A percentile compares a stretch with the other conserved stretches of the same genome.
Evolutionary conservation across 2,888 invertebrate species (phyloP).

Genomic region (Drosophila meridionalis): DNA sequence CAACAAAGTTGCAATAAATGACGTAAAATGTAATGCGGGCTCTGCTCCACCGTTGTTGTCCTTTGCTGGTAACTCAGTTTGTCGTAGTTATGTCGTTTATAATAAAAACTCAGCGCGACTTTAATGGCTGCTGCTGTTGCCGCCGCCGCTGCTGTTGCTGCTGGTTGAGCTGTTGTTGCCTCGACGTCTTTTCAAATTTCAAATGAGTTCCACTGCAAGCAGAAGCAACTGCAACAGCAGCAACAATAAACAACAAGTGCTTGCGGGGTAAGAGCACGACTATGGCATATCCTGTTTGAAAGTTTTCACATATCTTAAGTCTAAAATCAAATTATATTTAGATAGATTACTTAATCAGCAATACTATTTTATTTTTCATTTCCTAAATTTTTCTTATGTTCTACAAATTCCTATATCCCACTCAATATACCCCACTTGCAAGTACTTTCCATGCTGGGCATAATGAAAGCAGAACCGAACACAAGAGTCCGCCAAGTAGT

Average conservation of each 20-base stretch:
- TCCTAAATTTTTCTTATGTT: background rate
- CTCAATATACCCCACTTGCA: background rate
- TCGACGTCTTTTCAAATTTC: slow-evolving; percentile 77
- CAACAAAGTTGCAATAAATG: slow-evolving; percentile 82
- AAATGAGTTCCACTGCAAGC: slow-evolving; percentile 66
- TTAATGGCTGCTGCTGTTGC: slow-evolving; percentile 71
- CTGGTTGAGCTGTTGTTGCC: slow-evolving; percentile 35
- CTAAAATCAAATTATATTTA: too few species aligned
- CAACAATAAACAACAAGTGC: slow-evolving; percentile 50
- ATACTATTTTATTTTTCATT: too few species aligned
- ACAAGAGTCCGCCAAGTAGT: slow-evolving; percentile 55
- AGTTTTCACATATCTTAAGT: background rate
- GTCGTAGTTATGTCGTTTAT: slow-evolving; percentile 81
- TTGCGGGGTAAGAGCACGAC: background rate
- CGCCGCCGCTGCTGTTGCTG: slow-evolving; percentile 23
- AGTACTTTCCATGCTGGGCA: slow-evolving; percentile 24
- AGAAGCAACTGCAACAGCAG: slow-evolving; percentile 44
- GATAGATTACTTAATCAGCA: too few species aligned
- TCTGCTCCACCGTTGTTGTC: slow-evolving; percentile 40
- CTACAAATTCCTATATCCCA: background rate
- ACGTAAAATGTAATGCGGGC: slow-evolving; percentile 73
- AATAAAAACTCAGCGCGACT: slow-evolving; percentile 79
- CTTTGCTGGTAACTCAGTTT: slow-evolving; percentile 75
- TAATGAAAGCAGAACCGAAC: slow-evolving; percentile 42
- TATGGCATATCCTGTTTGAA: slow-evolving; percentile 23